Conservation (phyloP, 2,113 vertebrate species). For the Oncorhynchus tshawytscha region DNA sequence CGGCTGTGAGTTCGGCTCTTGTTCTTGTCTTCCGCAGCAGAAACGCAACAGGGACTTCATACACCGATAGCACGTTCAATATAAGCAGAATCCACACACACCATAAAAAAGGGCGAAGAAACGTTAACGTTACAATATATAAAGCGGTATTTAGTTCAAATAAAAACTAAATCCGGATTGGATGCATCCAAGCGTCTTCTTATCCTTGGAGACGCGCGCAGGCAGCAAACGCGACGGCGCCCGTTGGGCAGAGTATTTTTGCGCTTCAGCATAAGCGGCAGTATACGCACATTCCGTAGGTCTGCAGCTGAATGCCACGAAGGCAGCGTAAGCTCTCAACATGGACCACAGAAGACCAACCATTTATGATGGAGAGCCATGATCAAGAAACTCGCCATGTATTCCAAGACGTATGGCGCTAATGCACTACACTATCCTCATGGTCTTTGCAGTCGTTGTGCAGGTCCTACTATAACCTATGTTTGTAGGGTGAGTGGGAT, state of each 20-base stretch:
- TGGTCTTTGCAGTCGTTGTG: too few relatives aligned
- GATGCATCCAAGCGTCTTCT: constrained; percentile 59
- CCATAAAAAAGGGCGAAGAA: neutral
- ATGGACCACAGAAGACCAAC: constrained; percentile 28
- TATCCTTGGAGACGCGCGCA: constrained; percentile 65
- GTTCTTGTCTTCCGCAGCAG: constrained; percentile 72
- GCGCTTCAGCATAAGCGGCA: constrained; percentile 61
- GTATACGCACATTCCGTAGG: constrained; percentile 71
- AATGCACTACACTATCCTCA: neutral
- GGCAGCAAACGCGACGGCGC: constrained; percentile 66
- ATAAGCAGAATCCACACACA: constrained; percentile 55
- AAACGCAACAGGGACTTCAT: constrained; percentile 67
- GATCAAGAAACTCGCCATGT: neutral
- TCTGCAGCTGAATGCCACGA: constrained; percentile 57
- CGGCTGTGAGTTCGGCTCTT: constrained; percentile 64
- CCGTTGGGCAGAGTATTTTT: constrained; percentile 64
- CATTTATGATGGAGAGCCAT: constrained; percentile 25
- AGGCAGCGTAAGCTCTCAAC: constrained; percentile 19
- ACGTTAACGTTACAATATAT: neutral
- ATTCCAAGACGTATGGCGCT: neutral
- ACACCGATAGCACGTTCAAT: constrained; percentile 49
- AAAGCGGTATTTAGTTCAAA: constrained; percentile 31
- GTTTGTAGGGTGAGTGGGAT: too few relatives aligned
- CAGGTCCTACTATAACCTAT: too few relatives aligned
- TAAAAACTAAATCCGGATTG: constrained; percentile 47